Evolutionary conservation across 2,888 invertebrate genomes (phyloP).

Genomic region (Apotomis capreana): DNA sequence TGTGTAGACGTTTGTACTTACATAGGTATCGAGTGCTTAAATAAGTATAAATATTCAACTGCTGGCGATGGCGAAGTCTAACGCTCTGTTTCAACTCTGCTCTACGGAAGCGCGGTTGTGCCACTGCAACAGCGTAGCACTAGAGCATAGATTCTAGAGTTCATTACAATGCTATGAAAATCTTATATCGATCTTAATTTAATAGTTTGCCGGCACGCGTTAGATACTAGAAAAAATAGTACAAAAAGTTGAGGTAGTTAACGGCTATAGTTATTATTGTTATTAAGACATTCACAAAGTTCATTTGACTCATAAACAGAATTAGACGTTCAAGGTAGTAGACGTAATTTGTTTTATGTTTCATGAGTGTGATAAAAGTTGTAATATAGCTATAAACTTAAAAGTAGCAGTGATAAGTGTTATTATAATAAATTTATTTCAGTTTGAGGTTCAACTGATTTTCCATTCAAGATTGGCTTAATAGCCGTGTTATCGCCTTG

Average conservation of each 20-base stretch:
- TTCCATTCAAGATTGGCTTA: background rate
- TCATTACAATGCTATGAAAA: too few relatives aligned
- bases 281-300: conserved; percentile 2
- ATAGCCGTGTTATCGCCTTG: too few relatives aligned
- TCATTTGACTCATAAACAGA: background rate
- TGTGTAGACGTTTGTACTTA: background rate
- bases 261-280: background rate
- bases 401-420: background rate
- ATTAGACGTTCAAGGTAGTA: background rate
- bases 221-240: background rate
- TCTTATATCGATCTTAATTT: background rate
- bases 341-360: conserved; percentile 7
- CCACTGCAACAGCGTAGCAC: background rate
- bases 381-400: too few relatives aligned
- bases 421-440: background rate
- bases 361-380: background rate
- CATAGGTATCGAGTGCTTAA: background rate
- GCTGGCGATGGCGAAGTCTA: background rate
- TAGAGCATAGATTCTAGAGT: background rate
- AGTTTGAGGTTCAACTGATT: background rate
- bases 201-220: background rate
- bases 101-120: conserved; percentile 10
- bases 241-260: background rate
- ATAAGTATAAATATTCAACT: background rate
- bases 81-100: background rate